phyloP scores from a whole-genome alignment of 2,113 vertebrate genomes.

The Burhinus bistriatus region DNA sequence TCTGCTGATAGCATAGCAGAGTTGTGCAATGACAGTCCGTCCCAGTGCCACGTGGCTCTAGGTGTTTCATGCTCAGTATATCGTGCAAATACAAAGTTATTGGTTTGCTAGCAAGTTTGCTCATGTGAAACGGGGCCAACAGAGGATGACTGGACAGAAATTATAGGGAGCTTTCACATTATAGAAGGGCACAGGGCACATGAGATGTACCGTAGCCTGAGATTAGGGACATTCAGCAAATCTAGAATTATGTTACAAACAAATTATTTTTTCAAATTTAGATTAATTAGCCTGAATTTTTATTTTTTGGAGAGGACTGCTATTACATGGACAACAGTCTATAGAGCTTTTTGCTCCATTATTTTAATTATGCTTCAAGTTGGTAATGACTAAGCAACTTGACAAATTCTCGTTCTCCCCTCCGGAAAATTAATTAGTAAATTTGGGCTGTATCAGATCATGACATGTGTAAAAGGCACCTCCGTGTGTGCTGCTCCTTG shows the following conservation, averaged over 20 bases:
- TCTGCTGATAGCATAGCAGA: not conserved
- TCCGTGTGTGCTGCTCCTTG: not conserved
- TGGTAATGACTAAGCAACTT: not conserved
- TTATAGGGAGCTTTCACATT: not conserved
- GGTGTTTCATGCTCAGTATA: not conserved
- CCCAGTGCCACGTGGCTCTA: not conserved
- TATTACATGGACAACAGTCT: not conserved
- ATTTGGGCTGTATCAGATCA: not conserved
- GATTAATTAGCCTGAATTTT: not conserved
- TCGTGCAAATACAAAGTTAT: not conserved
- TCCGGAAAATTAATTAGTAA: not conserved
- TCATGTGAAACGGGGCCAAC: not conserved
- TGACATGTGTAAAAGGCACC: not conserved
- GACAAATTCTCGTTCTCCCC: not conserved
- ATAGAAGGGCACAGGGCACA: not conserved
- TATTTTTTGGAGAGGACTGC: not conserved
- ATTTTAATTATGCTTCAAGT: not conserved
- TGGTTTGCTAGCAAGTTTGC: constrained; percentile 7
- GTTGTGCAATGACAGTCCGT: not conserved
- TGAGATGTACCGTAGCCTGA: not conserved
- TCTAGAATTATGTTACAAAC: not conserved
- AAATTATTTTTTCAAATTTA: not conserved
- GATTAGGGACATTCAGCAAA: not conserved
- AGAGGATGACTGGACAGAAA: constrained; percentile 12
- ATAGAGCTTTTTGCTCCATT: not conserved